phyloP scores from a whole-genome alignment of 2,888 invertebrate genomes.

The Adela reaumurella region DNA sequence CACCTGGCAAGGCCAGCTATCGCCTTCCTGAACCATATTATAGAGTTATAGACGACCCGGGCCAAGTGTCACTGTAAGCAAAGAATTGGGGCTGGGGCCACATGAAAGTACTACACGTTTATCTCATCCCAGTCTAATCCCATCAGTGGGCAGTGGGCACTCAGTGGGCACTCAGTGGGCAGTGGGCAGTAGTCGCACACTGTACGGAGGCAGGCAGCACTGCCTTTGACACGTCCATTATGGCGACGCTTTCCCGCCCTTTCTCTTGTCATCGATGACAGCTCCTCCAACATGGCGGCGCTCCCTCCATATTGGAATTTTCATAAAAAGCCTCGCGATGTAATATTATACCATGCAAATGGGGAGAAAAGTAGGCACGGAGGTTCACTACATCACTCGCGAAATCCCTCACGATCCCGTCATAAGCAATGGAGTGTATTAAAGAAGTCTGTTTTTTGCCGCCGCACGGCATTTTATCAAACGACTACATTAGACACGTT shows the following conservation, averaged over 20 bases:
- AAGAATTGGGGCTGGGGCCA: too few species aligned
- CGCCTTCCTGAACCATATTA: too few species aligned
- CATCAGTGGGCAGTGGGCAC: too few species aligned
- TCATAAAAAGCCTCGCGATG: background rate
- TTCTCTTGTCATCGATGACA: constrained; percentile 53
- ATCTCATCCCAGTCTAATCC: too few species aligned
- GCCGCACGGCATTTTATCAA: background rate
- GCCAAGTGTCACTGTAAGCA: too few species aligned
- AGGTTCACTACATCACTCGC: background rate
- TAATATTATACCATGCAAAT: background rate
- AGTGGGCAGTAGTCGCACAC: background rate
- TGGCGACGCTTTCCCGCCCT: constrained; percentile 51
- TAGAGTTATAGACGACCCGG: too few species aligned
- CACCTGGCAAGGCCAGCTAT: too few species aligned
- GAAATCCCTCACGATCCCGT: background rate
- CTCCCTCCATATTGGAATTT: background rate
- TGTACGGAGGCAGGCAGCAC: constrained; percentile 25
- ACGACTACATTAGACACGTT: background rate
- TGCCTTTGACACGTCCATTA: constrained; percentile 55
- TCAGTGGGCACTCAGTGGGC: too few species aligned
- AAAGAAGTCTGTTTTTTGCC: background rate
- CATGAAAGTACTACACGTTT: too few species aligned
- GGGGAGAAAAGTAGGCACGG: background rate
- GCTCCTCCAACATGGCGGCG: constrained; percentile 32
- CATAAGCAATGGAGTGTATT: background rate